These are phyloP conservation scores for Andrena marginata DNA, from an alignment of 2,888 invertebrate species.

Conservation along the genomic window DNA sequence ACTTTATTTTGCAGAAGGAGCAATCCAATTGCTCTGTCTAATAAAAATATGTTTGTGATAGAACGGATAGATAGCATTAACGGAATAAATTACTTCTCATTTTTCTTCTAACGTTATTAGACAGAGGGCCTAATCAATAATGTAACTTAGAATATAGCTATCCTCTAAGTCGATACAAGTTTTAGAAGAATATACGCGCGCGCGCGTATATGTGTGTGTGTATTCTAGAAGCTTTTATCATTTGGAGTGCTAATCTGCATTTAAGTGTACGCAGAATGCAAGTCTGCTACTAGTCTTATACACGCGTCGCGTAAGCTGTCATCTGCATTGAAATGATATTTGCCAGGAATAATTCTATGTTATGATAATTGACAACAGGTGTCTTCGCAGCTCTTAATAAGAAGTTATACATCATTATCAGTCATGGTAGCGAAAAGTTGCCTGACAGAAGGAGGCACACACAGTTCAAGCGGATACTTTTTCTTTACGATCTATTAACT, in stretches of 20 bases:
- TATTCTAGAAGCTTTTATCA: conserved; percentile 12
- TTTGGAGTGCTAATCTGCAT: conserved; percentile 18
- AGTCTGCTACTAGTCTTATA: conserved; percentile 34
- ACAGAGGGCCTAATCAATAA: not conserved
- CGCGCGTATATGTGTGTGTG: too few species aligned
- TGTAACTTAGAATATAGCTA: not conserved
- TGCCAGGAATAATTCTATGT: conserved; percentile 78
- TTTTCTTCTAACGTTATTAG: not conserved
- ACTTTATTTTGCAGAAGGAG: not conserved
- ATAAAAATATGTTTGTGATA: not conserved
- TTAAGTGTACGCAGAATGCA: conserved; percentile 34
- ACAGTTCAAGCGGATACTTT: conserved; percentile 25
- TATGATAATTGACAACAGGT: conserved; percentile 81
- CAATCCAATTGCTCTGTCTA: not conserved
- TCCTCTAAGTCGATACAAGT: not conserved
- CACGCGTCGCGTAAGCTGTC: conserved; percentile 61
- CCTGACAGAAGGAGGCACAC: conserved; percentile 36
- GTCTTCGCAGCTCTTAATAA: conserved; percentile 76
- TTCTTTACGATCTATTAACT: conserved; percentile 7
- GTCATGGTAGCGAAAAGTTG: conserved; percentile 57
- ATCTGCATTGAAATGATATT: conserved; percentile 77
- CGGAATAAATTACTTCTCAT: not conserved
- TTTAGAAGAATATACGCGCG: not conserved
- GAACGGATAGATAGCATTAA: not conserved
- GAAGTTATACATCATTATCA: conserved; percentile 60